These are phyloP conservation scores for Gouania willdenowi DNA, from an alignment of 2,797 vertebrate genomes.

Conservation along the genomic window DNA sequence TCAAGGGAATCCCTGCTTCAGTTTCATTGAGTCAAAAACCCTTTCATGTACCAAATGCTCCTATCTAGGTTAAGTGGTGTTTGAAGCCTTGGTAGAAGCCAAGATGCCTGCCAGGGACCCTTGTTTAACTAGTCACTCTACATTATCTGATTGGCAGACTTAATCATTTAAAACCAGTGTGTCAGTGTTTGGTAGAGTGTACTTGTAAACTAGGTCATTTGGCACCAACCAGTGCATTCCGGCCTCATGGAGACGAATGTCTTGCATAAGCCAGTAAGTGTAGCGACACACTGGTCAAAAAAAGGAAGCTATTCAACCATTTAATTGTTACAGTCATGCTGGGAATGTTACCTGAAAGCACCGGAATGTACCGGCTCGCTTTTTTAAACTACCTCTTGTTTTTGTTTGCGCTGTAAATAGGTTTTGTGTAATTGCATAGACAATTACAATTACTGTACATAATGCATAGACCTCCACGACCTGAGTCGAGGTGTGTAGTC, in stretches of 20 bases:
- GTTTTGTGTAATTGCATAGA: neutral
- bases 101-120: conserved; percentile 44
- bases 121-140: conserved; percentile 56
- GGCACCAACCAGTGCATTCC: conserved; percentile 56
- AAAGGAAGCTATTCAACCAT: conserved; percentile 4
- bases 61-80: conserved; percentile 62
- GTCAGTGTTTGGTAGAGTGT: conserved; percentile 64
- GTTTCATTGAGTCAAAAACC: conserved; percentile 33
- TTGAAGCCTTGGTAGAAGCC: conserved; percentile 38
- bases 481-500: neutral
- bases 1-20: conserved; percentile 55
- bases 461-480: neutral
- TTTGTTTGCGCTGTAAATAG: neutral
- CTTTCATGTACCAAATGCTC: conserved; percentile 53
- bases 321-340: conserved; percentile 8
- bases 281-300: conserved; percentile 14
- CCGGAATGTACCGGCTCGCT: neutral
- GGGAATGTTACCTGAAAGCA: conserved; percentile 1
- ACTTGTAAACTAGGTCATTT: conserved; percentile 73
- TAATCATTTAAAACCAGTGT: conserved; percentile 72
- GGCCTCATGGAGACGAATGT: conserved; percentile 50
- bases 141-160: conserved; percentile 66
- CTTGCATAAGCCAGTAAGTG: conserved; percentile 46
- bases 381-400: neutral
- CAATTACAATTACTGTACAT: too few relatives aligned